Percentiles rank a stretch among this genome's conserved stretches.
Evolutionary conservation across 2,113 vertebrate species (phyloP).

Genomic region (Chionodraco myersi): DNA sequence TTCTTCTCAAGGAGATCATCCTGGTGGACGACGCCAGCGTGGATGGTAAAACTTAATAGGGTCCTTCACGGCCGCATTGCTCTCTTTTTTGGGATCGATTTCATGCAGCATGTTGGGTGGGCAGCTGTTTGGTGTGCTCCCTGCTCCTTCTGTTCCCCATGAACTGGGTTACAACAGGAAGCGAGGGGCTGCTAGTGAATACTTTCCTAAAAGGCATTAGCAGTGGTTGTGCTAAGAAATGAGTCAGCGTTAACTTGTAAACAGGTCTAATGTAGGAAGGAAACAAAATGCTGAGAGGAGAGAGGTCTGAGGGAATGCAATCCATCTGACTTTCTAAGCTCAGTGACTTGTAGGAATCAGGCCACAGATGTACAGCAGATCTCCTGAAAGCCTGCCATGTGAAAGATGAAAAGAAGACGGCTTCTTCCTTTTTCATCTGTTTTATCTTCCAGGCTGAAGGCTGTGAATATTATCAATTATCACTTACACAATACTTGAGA

Average conservation of each 20-base stretch:
- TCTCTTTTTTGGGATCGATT: constrained; percentile 55
- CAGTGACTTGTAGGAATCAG: constrained; percentile 25
- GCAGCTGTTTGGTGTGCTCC: constrained; percentile 48
- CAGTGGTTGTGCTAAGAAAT: constrained; percentile 34
- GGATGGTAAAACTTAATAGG: constrained; percentile 87
- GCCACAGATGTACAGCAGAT: constrained; percentile 38
- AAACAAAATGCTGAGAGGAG: constrained; percentile 27
- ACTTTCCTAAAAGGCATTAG: constrained; percentile 66
- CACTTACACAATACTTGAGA: background rate
- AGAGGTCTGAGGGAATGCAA: constrained; percentile 29
- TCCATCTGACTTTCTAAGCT: constrained; percentile 23
- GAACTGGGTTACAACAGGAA: constrained; percentile 63
- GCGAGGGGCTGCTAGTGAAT: constrained; percentile 55
- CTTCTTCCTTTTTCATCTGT: constrained; percentile 22
- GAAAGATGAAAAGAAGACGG: constrained; percentile 28
- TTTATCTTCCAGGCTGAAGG: background rate
- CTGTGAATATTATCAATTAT: background rate
- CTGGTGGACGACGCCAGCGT: constrained; percentile 97
- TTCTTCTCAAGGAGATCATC: constrained; percentile 97
- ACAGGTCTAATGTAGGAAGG: constrained; percentile 31
- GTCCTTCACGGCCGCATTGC: constrained; percentile 43
- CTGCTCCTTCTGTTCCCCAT: constrained; percentile 41
- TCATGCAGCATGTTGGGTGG: constrained; percentile 58
- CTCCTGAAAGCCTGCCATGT: constrained; percentile 30
- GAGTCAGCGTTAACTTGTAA: constrained; percentile 43